Evolutionary conservation across 1,140 invertebrate species (phyloP), one percentile per base, ranked within the genome.

Genomic region (Bombus vancouverensis): DNA sequence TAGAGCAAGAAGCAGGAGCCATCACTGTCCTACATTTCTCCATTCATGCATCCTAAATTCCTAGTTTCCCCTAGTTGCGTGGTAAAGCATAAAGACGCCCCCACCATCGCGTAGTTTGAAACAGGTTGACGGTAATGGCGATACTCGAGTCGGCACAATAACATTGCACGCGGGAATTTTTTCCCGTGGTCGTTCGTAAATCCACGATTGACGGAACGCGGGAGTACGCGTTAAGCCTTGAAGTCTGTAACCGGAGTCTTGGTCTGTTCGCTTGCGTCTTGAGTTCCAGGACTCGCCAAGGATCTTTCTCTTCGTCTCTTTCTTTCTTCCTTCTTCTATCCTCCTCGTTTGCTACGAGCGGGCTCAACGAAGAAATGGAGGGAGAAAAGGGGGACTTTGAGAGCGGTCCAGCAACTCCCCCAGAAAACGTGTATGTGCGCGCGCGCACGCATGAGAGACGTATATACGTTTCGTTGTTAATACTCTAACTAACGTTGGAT

Each of bases 381-480:
- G 22, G 74, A 13, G 71, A 22, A 68, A 44, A 53, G 72, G 66
- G 79, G 73, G 34, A 66, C 74, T 80, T 59, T 77, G 57, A 90
- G 88, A 90, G 89, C 79, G 89, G 89, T 90, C 88, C 88, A 73
- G 86, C 89, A 85, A 88, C 82, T 90, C 75, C 88, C 79, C 79
- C 85, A 78, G 81, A 87, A 87, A 84, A 75, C 39, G 70, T 65
- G 82, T 71, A 68, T 80, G 53, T 53, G 65, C 53, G 44, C 71
- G 62, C 37, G 62, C 81, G 34, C 70, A 75, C 88, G 65, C 32
- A 76, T 68, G 42, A 32, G 75, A 53, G 37, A 66, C 71, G 37
- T 62, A 78, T 74, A 39, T 77, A 74, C 73, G 44, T 70, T 66
- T 53, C 47, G n/a, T 66, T 44, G 62, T 53, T 87, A 87, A 80